These are phyloP conservation scores for Ophiodon elongatus DNA, from an alignment of 2,113 vertebrate genomes.

Conservation along the genomic window DNA sequence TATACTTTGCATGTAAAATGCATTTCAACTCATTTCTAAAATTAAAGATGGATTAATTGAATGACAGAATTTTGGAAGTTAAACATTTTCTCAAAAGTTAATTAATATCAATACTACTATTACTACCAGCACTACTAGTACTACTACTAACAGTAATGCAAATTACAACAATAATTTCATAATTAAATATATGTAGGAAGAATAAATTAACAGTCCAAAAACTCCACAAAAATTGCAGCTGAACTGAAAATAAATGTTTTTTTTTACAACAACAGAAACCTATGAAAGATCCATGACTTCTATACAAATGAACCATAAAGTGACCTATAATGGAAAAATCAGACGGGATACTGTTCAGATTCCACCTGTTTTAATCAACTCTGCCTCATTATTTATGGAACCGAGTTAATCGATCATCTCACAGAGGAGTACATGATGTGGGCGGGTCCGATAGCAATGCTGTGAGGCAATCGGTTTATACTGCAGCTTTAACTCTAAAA, in stretches of 20 bases:
- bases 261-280: background rate
- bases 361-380: background rate
- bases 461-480: background rate
- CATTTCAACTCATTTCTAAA: background rate
- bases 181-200: background rate
- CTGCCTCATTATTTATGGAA: background rate
- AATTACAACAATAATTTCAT: background rate
- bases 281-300: background rate
- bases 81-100: background rate
- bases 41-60: background rate
- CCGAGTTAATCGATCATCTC: background rate
- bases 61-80: background rate
- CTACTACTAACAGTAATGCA: background rate
- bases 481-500: background rate
- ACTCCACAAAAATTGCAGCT: background rate
- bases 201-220: background rate
- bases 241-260: too few species aligned
- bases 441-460: background rate
- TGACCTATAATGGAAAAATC: slow-evolving; percentile 1
- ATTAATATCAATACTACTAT: background rate
- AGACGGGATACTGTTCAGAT: background rate
- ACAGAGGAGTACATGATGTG: background rate
- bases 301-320: background rate
- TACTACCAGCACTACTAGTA: background rate
- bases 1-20: background rate